Conservation (phyloP, 2,113 vertebrate genomes). For the Crotalus tigris region DNA sequence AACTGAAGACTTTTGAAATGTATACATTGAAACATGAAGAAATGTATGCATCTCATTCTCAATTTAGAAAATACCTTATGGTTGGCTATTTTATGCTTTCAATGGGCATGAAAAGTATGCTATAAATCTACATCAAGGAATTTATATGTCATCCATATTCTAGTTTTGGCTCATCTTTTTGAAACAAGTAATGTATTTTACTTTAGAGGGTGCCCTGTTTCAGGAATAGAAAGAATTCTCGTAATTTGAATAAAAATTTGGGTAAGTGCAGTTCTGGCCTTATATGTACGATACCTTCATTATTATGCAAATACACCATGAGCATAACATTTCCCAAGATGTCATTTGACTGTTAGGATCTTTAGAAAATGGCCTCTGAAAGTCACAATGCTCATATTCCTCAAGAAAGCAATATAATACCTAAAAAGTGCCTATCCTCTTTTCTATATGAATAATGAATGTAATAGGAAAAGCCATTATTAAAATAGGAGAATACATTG, state of each 20-base stretch:
- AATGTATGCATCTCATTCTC: neutral
- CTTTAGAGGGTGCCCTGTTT: constrained; percentile 40
- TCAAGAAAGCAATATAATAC: constrained; percentile 60
- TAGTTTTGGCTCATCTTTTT: constrained; percentile 32
- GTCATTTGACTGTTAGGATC: constrained; percentile 65
- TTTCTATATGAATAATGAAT: constrained; percentile 61
- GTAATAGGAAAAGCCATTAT: constrained; percentile 55
- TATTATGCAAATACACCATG: constrained; percentile 61
- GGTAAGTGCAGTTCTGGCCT: constrained; percentile 58
- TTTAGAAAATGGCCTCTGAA: constrained; percentile 66
- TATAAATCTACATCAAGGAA: neutral
- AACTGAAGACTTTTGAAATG: neutral
- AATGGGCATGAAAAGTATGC: neutral
- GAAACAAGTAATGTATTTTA: constrained; percentile 36
- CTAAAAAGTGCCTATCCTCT: constrained; percentile 60
- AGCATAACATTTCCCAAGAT: constrained; percentile 64
- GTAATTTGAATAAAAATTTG: constrained; percentile 57
- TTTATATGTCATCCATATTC: constrained; percentile 10
- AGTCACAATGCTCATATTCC: constrained; percentile 63
- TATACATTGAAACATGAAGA: neutral
- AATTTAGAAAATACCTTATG: neutral
- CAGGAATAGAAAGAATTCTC: constrained; percentile 29
- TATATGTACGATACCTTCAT: constrained; percentile 62
- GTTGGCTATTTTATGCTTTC: neutral
- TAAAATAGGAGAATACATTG: constrained; percentile 57